phyloP scores from a whole-genome alignment of 2,888 invertebrate genomes.

The Drosophila robusta region DNA sequence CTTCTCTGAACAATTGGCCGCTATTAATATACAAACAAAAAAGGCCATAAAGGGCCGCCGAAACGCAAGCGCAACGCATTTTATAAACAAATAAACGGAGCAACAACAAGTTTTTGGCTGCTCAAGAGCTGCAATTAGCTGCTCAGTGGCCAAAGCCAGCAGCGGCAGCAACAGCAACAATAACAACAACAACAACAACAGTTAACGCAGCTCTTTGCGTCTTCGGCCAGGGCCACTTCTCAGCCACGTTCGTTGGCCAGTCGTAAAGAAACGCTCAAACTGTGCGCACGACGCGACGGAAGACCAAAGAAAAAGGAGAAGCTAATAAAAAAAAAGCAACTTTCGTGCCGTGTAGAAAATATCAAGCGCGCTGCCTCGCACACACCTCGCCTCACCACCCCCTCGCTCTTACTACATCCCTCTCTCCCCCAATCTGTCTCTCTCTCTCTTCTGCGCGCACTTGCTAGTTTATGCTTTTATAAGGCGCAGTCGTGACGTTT shows the following conservation, averaged over 20 bases:
- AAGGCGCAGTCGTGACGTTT: slow-evolving; percentile 28
- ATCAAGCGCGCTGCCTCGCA: slow-evolving; percentile 7
- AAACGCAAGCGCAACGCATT: slow-evolving; percentile 30
- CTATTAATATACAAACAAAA: slow-evolving; percentile 18
- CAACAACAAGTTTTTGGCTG: slow-evolving; percentile 20
- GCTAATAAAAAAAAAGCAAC: slow-evolving; percentile 49
- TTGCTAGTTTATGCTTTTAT: slow-evolving; percentile 15
- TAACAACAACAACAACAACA: slow-evolving; percentile 10
- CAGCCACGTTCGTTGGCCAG: slow-evolving; percentile 58
- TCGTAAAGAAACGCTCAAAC: slow-evolving; percentile 72
- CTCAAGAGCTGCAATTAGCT: slow-evolving; percentile 60
- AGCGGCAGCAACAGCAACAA: slow-evolving; percentile 4
- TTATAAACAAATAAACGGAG: slow-evolving; percentile 57
- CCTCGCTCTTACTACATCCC: background rate
- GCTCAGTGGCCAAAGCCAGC: slow-evolving; percentile 31
- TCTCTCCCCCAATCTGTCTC: background rate
- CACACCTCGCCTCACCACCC: background rate
- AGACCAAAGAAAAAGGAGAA: slow-evolving; percentile 17
- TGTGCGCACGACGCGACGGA: slow-evolving; percentile 52
- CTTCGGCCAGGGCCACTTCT: slow-evolving; percentile 50
- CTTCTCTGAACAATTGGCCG: slow-evolving; percentile 13
- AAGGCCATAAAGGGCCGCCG: slow-evolving; percentile 8
- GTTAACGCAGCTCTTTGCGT: slow-evolving; percentile 40
- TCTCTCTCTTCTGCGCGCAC: background rate
- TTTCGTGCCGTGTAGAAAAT: slow-evolving; percentile 63